phyloP scores from a whole-genome alignment of 2,888 invertebrate genomes.

The Acronicta psi region DNA sequence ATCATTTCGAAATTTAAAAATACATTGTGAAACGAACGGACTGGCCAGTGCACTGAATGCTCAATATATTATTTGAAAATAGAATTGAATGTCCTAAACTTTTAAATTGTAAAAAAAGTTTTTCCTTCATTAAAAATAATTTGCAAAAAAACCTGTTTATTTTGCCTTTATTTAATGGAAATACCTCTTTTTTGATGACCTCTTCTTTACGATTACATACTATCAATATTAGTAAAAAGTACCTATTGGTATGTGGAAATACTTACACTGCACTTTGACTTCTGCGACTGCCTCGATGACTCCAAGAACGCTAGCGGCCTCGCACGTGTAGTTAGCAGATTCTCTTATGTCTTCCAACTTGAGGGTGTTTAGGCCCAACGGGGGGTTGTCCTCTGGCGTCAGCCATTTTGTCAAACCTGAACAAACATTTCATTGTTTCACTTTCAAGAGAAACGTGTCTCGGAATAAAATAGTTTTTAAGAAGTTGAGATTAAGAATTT shows the following conservation, averaged over 20 bases:
- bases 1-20: conserved; percentile 10
- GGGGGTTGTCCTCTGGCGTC: conserved; percentile 96
- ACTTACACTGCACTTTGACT: conserved; percentile 98
- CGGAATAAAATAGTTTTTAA: too few relatives aligned
- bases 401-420: conserved; percentile 93
- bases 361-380: conserved; percentile 95
- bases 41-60: conserved; percentile 8
- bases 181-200: too few relatives aligned
- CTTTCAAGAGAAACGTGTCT: too few relatives aligned
- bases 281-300: conserved; percentile 96
- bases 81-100: not conserved
- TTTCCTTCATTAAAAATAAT: too few relatives aligned
- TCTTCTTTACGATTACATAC: too few relatives aligned
- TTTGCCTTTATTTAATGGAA: too few relatives aligned
- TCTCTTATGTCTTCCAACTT: conserved; percentile 95
- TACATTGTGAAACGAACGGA: conserved; percentile 2
- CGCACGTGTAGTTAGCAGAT: conserved; percentile 98
- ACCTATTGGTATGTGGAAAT: conserved; percentile 1
- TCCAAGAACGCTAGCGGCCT: conserved; percentile 97
- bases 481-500: too few relatives aligned
- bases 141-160: too few relatives aligned
- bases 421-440: too few relatives aligned
- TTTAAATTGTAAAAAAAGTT: too few relatives aligned
- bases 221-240: too few relatives aligned
- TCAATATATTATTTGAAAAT: conserved; percentile 7